Percentiles rank a stretch among this genome's conserved stretches.
Evolutionary conservation across 1,140 invertebrate species (phyloP).

Genomic region (Caenorhabditis brenneri): DNA sequence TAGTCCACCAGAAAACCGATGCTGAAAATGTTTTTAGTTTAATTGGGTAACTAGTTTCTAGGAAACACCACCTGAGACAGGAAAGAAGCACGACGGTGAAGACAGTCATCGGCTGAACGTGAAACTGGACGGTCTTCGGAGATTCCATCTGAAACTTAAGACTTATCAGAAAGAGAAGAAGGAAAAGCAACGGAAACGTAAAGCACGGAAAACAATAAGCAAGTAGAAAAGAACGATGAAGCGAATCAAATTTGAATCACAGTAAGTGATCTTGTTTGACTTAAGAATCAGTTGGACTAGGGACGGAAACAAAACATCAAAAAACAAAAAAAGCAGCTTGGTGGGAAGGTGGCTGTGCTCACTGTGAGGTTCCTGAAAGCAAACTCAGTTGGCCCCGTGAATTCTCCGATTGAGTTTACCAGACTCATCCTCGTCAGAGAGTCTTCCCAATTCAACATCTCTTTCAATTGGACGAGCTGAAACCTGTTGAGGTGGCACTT

Average conservation of each 20-base stretch:
- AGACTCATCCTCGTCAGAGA: background rate
- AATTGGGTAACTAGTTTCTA: background rate
- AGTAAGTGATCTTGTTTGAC: too few relatives aligned
- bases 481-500: too few relatives aligned
- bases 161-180: background rate
- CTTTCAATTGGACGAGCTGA: too few relatives aligned
- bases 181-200: background rate
- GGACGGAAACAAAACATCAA: too few relatives aligned
- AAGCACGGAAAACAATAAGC: background rate
- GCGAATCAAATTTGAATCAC: too few relatives aligned
- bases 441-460: background rate
- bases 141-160: background rate
- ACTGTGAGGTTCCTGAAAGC: background rate
- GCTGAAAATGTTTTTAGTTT: background rate
- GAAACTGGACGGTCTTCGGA: background rate
- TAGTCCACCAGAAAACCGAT: background rate
- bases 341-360: background rate
- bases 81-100: background rate
- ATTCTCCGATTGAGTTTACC: background rate
- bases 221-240: too few relatives aligned
- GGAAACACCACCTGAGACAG: background rate
- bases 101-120: background rate
- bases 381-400: background rate
- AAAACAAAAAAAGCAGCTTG: too few relatives aligned
- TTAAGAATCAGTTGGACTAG: too few relatives aligned